phyloP scores from a whole-genome alignment of 1,140 invertebrate species.

The Glossosoma conforme region DNA sequence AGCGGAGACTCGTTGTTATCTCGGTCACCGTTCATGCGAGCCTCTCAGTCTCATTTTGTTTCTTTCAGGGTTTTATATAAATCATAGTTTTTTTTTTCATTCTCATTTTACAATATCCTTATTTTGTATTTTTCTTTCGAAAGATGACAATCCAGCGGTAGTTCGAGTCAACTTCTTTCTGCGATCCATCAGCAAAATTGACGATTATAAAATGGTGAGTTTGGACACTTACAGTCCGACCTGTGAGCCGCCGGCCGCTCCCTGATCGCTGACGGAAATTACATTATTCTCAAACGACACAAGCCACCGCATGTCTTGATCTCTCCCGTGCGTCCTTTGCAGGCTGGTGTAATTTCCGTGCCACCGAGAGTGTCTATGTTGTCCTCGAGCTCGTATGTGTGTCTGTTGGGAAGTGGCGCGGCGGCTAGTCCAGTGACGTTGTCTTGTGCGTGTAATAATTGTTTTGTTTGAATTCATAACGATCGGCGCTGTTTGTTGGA shows the following conservation, averaged over 20 bases:
- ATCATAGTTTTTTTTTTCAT: conserved; percentile 5
- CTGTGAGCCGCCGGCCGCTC: conserved; percentile 11
- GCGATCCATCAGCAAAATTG: conserved; percentile 96
- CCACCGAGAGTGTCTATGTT: too few relatives aligned
- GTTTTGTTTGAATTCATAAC: conserved; percentile 39
- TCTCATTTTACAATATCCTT: background rate
- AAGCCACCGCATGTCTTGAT: conserved; percentile 33
- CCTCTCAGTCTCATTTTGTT: too few relatives aligned
- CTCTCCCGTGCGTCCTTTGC: too few relatives aligned
- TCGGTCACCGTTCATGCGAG: too few relatives aligned
- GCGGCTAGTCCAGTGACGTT: conserved; percentile 1
- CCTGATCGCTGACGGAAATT: conserved; percentile 18
- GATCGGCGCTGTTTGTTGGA: conserved; percentile 33
- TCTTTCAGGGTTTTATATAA: too few relatives aligned
- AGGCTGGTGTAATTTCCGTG: too few relatives aligned
- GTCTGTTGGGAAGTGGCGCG: conserved; percentile 30
- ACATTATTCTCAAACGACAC: conserved; percentile 7
- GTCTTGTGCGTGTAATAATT: conserved; percentile 29
- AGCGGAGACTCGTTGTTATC: too few relatives aligned
- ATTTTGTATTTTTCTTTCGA: conserved; percentile 26
- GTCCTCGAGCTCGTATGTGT: conserved; percentile 37
- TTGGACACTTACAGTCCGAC: background rate
- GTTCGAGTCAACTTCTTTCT: conserved; percentile 91
- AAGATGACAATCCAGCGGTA: conserved; percentile 70
- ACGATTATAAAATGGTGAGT: conserved; percentile 99